A percentile compares a stretch with the other conserved stretches of the same genome.
These are phyloP conservation scores for Phyllopteryx taeniolatus DNA, from an alignment of 2,113 vertebrate genomes.

Conservation along the genomic window DNA sequence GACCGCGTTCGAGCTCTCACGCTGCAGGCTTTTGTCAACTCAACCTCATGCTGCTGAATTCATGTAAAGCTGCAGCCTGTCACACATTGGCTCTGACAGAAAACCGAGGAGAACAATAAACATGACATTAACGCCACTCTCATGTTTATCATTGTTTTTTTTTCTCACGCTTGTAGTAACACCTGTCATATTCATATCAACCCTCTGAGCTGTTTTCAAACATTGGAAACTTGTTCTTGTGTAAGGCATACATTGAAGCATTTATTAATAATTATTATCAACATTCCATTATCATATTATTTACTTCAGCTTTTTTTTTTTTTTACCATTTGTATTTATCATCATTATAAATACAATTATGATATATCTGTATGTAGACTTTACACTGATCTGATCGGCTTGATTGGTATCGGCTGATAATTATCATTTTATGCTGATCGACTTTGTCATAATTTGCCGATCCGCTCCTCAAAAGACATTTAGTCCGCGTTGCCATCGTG, in stretches of 20 bases:
- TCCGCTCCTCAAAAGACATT: too few relatives aligned
- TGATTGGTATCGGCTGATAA: too few relatives aligned
- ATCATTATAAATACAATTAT: not conserved
- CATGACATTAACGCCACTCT: constrained; percentile 26
- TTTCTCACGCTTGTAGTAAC: not conserved
- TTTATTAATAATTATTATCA: not conserved
- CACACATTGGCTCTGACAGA: constrained; percentile 9
- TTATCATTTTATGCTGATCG: too few relatives aligned
- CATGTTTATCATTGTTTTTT: constrained; percentile 9
- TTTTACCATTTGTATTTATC: not conserved
- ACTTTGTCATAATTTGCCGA: too few relatives aligned
- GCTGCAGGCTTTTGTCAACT: constrained; percentile 1
- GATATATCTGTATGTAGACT: not conserved
- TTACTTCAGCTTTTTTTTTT: not conserved
- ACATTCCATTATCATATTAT: not conserved
- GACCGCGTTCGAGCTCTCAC: not conserved
- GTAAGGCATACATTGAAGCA: not conserved
- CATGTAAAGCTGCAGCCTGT: constrained; percentile 10
- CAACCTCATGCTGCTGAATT: constrained; percentile 10
- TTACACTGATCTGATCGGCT: too few relatives aligned
- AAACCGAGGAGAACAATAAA: constrained; percentile 19
- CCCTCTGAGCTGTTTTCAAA: constrained; percentile 16
- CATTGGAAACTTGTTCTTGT: not conserved
- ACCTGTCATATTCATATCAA: constrained; percentile 6
- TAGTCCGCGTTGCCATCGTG: too few relatives aligned